Evolutionary conservation across 2,113 vertebrate genomes (phyloP), one percentile per base, ranked within the genome.

Genomic region (Toxostoma redivivum): DNA sequence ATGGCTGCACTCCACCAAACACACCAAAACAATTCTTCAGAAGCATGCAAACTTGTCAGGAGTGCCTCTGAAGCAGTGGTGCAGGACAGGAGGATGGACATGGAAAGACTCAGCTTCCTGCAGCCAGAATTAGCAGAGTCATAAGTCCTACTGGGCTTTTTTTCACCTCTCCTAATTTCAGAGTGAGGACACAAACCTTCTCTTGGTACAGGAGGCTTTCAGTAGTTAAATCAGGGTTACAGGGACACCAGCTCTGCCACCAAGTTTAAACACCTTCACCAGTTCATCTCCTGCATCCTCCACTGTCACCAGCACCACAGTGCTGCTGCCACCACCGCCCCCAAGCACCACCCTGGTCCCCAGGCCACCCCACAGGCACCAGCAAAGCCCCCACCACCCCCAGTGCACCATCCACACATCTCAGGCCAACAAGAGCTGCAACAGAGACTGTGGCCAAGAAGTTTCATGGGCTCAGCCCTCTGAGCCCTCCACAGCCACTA

Each of bases 381-480:
- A 12, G 78, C n/a, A 17, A 48, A 71, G 23, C 38, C 25, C 27
- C 25, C 28, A 53, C 14, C 54, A 76, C 24, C 40, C 24, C 61
- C 28, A 53, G 13, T 1, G 20, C 61, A 58, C 23, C 28, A 10
- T 42, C 44, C 13, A 15, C 53, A 60, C 18, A 44, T 31, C 54
- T 42, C 40, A 15, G 0, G 1, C 10, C 20, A 40, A 18, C 37
- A 12, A 28, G 25, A 69, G 25, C 65, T 22, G 45, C 3, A 5
- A 11, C 11, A 50, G n/a, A 22, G 11, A 9, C 66, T 6, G 24
- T 16, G n/a, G 24, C 16, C 58, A 67, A 14, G 20, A 16, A 24
- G 12, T n/a, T 50, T 23, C 1, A 3, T 2, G 3, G 42, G 15
- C 70, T n/a, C 67, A 66, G 56, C 7, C 15, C 5, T 0, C 47